Evolutionary conservation across 2,888 invertebrate genomes (phyloP).

Genomic region (Harpalus rufipes): DNA sequence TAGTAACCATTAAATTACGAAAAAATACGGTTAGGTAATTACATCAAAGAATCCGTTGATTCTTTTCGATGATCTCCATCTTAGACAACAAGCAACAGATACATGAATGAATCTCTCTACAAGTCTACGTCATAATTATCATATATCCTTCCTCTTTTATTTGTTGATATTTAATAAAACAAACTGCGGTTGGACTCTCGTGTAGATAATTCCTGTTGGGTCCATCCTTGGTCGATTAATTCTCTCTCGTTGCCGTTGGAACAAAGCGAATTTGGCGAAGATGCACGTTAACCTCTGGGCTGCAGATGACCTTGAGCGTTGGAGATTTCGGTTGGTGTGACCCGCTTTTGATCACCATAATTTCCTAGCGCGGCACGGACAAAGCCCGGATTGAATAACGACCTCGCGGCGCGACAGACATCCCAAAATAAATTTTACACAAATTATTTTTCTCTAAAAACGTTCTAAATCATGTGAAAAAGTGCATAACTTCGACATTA

Average conservation of each 20-base stretch:
- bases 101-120: too few species aligned
- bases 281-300: constrained; percentile 5
- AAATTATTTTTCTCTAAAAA: constrained; percentile 43
- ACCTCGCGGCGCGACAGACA: constrained; percentile 47
- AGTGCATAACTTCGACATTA: constrained; percentile 35
- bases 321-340: constrained; percentile 54
- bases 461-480: constrained; percentile 12
- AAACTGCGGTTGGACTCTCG: constrained; percentile 10
- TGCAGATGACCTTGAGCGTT: constrained; percentile 31
- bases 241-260: neutral
- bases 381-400: constrained; percentile 57
- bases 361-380: constrained; percentile 60
- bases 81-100: too few species aligned
- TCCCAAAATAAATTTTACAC: constrained; percentile 29
- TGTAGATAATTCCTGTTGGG: constrained; percentile 5
- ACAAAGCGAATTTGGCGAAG: constrained; percentile 47
- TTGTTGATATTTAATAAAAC: constrained; percentile 4
- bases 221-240: neutral
- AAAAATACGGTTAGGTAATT: too few species aligned
- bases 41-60: too few species aligned
- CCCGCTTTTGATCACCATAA: constrained; percentile 61
- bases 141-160: neutral
- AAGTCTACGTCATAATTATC: too few species aligned
- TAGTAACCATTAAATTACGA: too few species aligned
- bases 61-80: too few species aligned